A percentile compares a stretch with the other conserved stretches of the same genome.
phyloP scores from a whole-genome alignment of 1,140 invertebrate genomes.

The Leucophenga varia region DNA sequence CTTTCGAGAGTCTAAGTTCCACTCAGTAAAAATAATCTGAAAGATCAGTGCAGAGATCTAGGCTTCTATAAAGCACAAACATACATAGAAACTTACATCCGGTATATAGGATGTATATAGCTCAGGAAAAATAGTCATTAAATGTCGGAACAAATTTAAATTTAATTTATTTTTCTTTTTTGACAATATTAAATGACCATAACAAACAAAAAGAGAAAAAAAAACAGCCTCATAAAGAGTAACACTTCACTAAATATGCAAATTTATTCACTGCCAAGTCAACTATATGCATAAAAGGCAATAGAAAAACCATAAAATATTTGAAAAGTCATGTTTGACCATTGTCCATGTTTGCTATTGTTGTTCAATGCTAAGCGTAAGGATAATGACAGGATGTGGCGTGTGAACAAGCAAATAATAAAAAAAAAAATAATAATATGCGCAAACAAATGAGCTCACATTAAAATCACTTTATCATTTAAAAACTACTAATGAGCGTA shows the following conservation, averaged over 20 bases:
- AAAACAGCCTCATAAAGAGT: not conserved
- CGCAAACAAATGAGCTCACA: not conserved
- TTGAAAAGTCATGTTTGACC: slow-evolving; percentile 15
- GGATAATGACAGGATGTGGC: too few species aligned
- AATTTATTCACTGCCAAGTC: slow-evolving; percentile 1
- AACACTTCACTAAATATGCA: slow-evolving; percentile 4
- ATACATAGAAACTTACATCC: too few species aligned
- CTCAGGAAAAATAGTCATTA: too few species aligned
- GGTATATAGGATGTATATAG: too few species aligned
- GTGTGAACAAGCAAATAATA: slow-evolving; percentile 1
- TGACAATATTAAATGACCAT: not conserved
- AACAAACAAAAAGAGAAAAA: not conserved
- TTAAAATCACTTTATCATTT: slow-evolving; percentile 1
- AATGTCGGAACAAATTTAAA: too few species aligned
- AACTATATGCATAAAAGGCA: too few species aligned
- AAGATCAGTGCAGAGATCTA: too few species aligned
- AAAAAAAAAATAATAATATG: slow-evolving; percentile 2
- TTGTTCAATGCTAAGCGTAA: too few species aligned
- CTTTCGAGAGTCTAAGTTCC: too few species aligned
- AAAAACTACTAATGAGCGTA: not conserved
- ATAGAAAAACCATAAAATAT: not conserved
- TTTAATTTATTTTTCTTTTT: not conserved
- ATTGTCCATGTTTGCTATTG: too few species aligned
- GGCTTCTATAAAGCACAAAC: too few species aligned
- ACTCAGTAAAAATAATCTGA: too few species aligned